Evolutionary conservation across 2,113 vertebrate genomes (phyloP), one percentile per base, ranked within the genome.

Genomic region (Noturus placidus): DNA sequence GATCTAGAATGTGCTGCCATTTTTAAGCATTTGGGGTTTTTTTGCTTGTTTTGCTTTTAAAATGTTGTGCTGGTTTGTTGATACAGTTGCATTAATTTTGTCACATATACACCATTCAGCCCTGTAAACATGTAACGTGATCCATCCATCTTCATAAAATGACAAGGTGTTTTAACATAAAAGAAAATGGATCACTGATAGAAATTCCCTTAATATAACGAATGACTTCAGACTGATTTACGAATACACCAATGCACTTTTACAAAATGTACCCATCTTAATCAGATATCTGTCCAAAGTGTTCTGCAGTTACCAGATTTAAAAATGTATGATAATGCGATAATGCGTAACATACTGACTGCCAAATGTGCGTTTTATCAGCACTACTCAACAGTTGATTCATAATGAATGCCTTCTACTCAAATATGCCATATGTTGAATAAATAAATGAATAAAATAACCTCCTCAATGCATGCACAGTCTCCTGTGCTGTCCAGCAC

Each of bases 181-280:
- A 86, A 56, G 25, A 27, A 80, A 69, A 79, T 15, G 8, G 30
- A 86, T n/a, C 38, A 8, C 63, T 70, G 65, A 65, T 33, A 35
- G n/a, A 33, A 56, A 25, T 70, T 50, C 5, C 6, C 46, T 54
- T 70, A 13, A 69, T 52, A 70, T 4, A 52, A 84, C 20, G 8
- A 54, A 35, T 56, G 30, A 70, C 38, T 69, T 86, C 72, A 30
- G 57, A 59, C 57, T 67, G 0, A 20, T 86, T 63, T 67, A 33
- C 27, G 4, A 81, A 42, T 22, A 81, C 11, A 20, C 22, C 46
- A 35, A 81, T 78, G 85, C 63, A 86, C 61, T 69, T 86, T 86
- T 38, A 63, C 3, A 35, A 30, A 14, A 78, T 30, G 1, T 79
- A 9, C 46, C 46, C 76, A 54, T 27, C 4, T 13, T 76, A n/a